Conservation (phyloP, 2,888 invertebrate species). For the Heliconius sara region DNA sequence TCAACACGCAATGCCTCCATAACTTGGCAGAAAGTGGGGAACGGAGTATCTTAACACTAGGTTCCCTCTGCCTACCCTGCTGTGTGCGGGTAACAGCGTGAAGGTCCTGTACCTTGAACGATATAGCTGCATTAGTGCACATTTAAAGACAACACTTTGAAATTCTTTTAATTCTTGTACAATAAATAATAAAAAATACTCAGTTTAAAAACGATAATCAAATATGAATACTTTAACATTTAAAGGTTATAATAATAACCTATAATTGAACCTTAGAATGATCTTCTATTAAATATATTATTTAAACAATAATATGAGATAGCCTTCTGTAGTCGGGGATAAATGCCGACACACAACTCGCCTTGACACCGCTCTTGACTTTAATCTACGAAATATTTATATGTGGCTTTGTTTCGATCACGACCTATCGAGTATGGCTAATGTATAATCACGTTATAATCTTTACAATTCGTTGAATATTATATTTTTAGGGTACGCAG, state of each 20-base stretch:
- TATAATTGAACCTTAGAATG: neutral
- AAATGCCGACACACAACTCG: neutral
- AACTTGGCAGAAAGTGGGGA: too few species aligned
- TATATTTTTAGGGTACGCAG: too few species aligned
- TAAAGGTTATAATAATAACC: neutral
- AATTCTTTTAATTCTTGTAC: too few species aligned
- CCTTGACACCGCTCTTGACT: constrained; percentile 38
- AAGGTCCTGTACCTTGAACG: too few species aligned
- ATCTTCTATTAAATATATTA: neutral
- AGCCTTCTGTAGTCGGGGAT: constrained; percentile 5
- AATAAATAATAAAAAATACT: too few species aligned
- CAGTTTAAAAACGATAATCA: neutral
- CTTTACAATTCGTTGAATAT: too few species aligned
- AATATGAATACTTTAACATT: neutral
- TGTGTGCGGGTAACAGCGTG: too few species aligned
- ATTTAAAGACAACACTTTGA: too few species aligned
- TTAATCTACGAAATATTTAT: neutral
- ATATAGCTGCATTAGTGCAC: too few species aligned
- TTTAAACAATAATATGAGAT: neutral
- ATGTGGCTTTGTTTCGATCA: neutral
- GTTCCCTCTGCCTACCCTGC: too few species aligned
- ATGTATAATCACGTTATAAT: neutral
- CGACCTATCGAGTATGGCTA: neutral
- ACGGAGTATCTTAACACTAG: too few species aligned
- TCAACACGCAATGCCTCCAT: too few species aligned